Conservation (phyloP, 2,888 invertebrate genomes). For the Phragmatobia fuliginosa region DNA sequence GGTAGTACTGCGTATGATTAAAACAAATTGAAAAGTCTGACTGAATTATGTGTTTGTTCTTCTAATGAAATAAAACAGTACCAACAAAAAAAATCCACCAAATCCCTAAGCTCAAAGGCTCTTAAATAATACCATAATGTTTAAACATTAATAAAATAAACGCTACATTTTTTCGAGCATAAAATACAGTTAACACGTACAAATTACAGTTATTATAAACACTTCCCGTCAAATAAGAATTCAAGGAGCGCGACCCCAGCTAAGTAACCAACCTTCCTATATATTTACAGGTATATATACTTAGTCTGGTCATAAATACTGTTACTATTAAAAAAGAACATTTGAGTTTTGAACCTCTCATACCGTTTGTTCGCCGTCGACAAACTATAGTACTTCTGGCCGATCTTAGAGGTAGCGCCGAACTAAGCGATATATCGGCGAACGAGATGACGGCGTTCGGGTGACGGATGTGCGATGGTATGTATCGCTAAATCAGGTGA, state of each 20-base stretch:
- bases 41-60: neutral
- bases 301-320: no score
- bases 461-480: no score
- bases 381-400: no score
- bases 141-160: conserved; percentile 37
- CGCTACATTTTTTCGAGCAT: conserved; percentile 22
- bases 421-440: no score
- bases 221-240: neutral
- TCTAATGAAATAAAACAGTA: neutral
- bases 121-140: conserved; percentile 27
- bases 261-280: neutral
- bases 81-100: neutral
- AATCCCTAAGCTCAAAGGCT: conserved; percentile 7
- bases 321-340: no score
- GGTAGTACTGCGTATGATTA: neutral
- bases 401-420: no score
- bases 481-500: no score
- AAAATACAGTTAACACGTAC: conserved; percentile 29
- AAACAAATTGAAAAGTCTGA: neutral
- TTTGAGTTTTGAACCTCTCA: no score
- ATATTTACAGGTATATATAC: no score
- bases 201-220: conserved; percentile 10
- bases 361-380: no score
- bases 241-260: neutral
- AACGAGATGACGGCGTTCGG: no score